Percentiles rank a stretch among this genome's conserved stretches.
These are phyloP conservation scores for Temnothorax unifasciatus DNA, from an alignment of 2,888 invertebrate species.

Conservation along the genomic window DNA sequence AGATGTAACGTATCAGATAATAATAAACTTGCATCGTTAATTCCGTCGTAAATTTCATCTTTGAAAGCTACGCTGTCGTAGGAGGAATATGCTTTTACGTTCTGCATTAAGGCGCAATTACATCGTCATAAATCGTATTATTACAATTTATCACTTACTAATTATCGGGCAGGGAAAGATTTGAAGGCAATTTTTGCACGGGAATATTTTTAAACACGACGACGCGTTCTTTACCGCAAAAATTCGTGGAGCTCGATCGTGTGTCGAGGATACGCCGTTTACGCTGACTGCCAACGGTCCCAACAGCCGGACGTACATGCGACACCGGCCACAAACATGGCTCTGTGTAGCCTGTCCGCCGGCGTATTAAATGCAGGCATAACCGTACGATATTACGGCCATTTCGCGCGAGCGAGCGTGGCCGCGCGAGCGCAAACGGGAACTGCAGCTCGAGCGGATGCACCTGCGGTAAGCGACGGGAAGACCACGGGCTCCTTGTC, in stretches of 20 bases:
- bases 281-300: conserved; percentile 55
- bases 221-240: background rate
- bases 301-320: conserved; percentile 70
- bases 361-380: conserved; percentile 78
- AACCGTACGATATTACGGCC: conserved; percentile 80
- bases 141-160: background rate
- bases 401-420: conserved; percentile 64
- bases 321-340: conserved; percentile 77
- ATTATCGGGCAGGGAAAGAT: background rate
- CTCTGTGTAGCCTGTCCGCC: conserved; percentile 74
- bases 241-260: conserved; percentile 10
- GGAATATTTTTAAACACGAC: background rate
- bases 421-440: conserved; percentile 45
- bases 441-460: conserved; percentile 56
- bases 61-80: background rate
- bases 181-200: background rate
- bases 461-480: conserved; percentile 74
- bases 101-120: conserved; percentile 23
- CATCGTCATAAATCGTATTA: conserved; percentile 3
- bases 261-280: conserved; percentile 58
- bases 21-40: conserved; percentile 17
- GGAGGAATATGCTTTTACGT: background rate
- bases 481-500: conserved; percentile 39
- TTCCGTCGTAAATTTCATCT: background rate
- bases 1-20: background rate